Percentiles rank a stretch among this genome's conserved stretches.
phyloP scores from a whole-genome alignment of 2,113 vertebrate genomes.

The Bambusicola thoracicus region DNA sequence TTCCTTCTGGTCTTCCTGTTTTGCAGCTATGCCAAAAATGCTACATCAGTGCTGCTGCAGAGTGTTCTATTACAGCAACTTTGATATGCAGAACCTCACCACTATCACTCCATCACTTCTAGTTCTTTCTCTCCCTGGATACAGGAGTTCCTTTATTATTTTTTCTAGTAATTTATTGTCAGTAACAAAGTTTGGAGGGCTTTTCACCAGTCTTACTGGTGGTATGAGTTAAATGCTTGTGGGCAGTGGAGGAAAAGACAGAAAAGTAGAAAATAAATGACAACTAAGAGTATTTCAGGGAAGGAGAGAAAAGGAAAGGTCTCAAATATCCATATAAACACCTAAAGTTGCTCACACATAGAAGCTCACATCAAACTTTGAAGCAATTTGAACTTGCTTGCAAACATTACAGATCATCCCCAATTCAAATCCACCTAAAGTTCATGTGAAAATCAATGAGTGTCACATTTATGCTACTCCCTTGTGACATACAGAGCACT shows the following conservation, averaged over 20 bases:
- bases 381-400: background rate
- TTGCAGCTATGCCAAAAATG: background rate
- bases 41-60: background rate
- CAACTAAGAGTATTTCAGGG: background rate
- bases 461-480: background rate
- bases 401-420: background rate
- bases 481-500: background rate
- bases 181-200: background rate
- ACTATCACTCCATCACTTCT: background rate
- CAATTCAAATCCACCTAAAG: background rate
- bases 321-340: background rate
- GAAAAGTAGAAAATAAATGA: background rate
- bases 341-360: background rate
- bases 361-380: background rate
- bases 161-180: background rate
- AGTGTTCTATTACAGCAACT: background rate
- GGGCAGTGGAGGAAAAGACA: background rate
- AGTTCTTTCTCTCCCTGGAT: background rate
- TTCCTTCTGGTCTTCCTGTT: constrained; percentile 36
- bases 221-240: background rate
- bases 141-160: background rate
- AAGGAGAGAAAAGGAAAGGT: background rate
- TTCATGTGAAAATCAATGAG: background rate
- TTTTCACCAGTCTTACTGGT: background rate
- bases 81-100: background rate